Evolutionary conservation across 2,113 vertebrate genomes (phyloP).

Genomic region (Poeciliopsis retropinna): DNA sequence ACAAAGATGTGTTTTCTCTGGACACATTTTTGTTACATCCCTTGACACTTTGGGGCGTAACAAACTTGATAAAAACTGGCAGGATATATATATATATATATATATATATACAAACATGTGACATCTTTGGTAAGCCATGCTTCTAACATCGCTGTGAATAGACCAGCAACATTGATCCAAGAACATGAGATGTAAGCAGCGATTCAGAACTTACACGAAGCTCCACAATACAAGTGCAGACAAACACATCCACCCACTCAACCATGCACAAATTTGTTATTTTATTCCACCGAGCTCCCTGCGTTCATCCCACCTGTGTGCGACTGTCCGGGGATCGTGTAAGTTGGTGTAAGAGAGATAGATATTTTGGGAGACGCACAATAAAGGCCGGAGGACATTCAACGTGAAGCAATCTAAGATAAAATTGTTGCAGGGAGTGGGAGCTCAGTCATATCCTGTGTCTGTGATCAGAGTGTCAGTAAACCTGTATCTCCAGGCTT

Average conservation of each 20-base stretch:
- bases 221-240: constrained; percentile 33
- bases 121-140: constrained; percentile 17
- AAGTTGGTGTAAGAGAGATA: constrained; percentile 24
- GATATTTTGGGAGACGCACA: constrained; percentile 31
- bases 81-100: background rate
- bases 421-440: constrained; percentile 18
- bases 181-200: constrained; percentile 54
- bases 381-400: constrained; percentile 8
- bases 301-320: constrained; percentile 18
- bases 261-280: constrained; percentile 37
- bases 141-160: constrained; percentile 52
- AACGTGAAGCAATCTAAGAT: constrained; percentile 28
- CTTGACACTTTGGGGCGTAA: too few species aligned
- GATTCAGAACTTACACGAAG: constrained; percentile 40
- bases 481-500: constrained; percentile 39
- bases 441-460: constrained; percentile 20
- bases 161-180: constrained; percentile 42
- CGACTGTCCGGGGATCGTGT: background rate
- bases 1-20: too few species aligned
- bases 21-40: too few species aligned
- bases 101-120: constrained; percentile 1
- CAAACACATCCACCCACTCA: constrained; percentile 54
- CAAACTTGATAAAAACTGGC: constrained; percentile 13
- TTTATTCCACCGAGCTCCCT: constrained; percentile 42
- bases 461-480: constrained; percentile 47